Conservation (phyloP, 1,140 invertebrate species). For the Pseudomyrmex flavicornis region DNA sequence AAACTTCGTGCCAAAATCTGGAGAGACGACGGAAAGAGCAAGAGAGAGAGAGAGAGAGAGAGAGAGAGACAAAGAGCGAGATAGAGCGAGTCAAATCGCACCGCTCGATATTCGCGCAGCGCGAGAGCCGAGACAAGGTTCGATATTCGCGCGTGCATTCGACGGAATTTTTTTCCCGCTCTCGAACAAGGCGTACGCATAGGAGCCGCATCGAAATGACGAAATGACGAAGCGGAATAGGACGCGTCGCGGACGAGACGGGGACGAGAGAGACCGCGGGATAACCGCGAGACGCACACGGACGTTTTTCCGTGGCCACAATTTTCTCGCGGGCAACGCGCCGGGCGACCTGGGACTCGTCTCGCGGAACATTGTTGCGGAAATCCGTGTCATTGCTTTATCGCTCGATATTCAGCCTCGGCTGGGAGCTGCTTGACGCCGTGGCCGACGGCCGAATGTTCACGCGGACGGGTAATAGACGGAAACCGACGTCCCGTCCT, state of each 20-base stretch:
- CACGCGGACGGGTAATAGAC: slow-evolving; percentile 74
- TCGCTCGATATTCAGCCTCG: slow-evolving; percentile 79
- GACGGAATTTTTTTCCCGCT: slow-evolving; percentile 1
- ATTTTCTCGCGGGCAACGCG: background rate
- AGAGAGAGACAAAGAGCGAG: slow-evolving; percentile 6
- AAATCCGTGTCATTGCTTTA: slow-evolving; percentile 76
- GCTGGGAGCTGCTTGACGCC: slow-evolving; percentile 78
- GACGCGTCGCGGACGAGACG: background rate
- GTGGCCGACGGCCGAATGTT: slow-evolving; percentile 74
- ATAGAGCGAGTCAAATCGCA: slow-evolving; percentile 62
- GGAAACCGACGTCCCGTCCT: slow-evolving; percentile 26
- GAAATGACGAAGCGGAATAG: slow-evolving; percentile 45
- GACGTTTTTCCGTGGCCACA: background rate
- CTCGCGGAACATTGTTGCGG: slow-evolving; percentile 50
- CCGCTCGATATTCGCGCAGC: slow-evolving; percentile 72
- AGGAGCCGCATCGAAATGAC: background rate
- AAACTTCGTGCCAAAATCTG: slow-evolving; percentile 64
- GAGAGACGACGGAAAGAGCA: slow-evolving; percentile 57
- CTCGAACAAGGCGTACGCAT: no score
- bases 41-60: background rate
- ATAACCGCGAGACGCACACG: background rate
- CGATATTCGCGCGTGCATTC: slow-evolving; percentile 30
- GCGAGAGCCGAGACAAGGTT: slow-evolving; percentile 44
- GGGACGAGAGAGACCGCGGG: background rate
- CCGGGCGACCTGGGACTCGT: background rate